phyloP scores from a whole-genome alignment of 2,113 vertebrate species.

The Phaethon lepturus region DNA sequence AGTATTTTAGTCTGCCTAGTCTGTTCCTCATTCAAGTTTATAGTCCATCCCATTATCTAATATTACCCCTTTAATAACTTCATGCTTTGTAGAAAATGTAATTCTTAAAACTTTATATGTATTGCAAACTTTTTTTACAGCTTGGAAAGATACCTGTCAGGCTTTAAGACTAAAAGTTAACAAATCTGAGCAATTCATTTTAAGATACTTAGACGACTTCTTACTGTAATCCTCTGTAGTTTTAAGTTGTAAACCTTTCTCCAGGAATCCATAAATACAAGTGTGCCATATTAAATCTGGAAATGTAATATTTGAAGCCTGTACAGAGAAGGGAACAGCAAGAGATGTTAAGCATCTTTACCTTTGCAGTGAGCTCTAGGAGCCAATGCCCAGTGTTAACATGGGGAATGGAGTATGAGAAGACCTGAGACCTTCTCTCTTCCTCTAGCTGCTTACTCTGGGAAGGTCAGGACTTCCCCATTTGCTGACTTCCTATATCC shows the following conservation, averaged over 20 bases:
- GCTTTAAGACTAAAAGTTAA: neutral
- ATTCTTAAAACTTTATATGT: neutral
- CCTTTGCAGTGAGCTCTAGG: conserved; percentile 11
- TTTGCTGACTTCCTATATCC: neutral
- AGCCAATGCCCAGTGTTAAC: neutral
- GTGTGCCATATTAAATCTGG: neutral
- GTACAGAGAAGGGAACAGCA: neutral
- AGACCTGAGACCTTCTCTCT: neutral
- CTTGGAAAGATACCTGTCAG: neutral
- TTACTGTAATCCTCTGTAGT: neutral
- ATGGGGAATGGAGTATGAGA: neutral
- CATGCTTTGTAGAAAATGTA: neutral
- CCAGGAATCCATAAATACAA: neutral
- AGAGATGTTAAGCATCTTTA: neutral
- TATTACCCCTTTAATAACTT: neutral
- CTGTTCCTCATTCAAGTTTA: neutral
- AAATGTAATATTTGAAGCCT: conserved; percentile 32
- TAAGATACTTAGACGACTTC: neutral
- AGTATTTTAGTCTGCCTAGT: neutral
- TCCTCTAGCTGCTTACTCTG: neutral
- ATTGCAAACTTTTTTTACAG: neutral
- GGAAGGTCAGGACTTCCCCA: neutral
- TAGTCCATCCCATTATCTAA: neutral
- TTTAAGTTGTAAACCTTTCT: neutral
- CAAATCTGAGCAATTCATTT: neutral